Percentiles rank a stretch among this genome's conserved stretches.
Evolutionary conservation across 2,113 vertebrate genomes (phyloP).

Genomic region (Dunckerocampus dactyliophorus): DNA sequence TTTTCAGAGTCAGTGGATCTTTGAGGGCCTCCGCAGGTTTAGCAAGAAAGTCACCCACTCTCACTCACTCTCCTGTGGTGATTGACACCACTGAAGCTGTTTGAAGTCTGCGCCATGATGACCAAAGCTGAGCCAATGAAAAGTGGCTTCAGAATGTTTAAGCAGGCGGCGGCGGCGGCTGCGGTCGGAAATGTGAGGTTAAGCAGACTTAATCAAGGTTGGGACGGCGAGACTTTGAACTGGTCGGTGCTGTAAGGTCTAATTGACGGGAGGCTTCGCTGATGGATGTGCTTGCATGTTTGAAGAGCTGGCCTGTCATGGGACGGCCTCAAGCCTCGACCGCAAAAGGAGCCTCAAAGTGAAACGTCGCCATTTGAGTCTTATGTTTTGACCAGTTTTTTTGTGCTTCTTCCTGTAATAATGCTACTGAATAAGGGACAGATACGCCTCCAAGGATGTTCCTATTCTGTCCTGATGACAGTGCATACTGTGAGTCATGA

Average conservation of each 20-base stretch:
- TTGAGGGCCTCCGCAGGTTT: background rate
- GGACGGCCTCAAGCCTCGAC: slow-evolving; percentile 31
- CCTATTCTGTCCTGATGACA: too few species aligned
- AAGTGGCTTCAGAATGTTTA: slow-evolving; percentile 78
- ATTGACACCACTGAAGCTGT: slow-evolving; percentile 73
- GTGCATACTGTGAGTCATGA: too few species aligned
- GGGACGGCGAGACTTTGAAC: slow-evolving; percentile 72
- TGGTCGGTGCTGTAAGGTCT: slow-evolving; percentile 68
- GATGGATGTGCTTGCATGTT: slow-evolving; percentile 66
- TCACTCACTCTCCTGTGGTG: slow-evolving; percentile 31
- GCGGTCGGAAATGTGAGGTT: slow-evolving; percentile 66
- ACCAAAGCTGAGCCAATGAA: slow-evolving; percentile 72
- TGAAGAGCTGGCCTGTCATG: slow-evolving; percentile 45
- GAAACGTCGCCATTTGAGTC: background rate
- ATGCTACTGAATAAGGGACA: too few species aligned
- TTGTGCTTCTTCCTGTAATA: background rate
- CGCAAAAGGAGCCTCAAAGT: slow-evolving; percentile 10
- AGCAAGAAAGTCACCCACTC: background rate
- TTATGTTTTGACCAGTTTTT: slow-evolving; percentile 5
- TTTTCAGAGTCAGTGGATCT: slow-evolving; percentile 5
- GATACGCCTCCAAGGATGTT: too few species aligned
- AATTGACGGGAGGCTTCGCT: slow-evolving; percentile 64
- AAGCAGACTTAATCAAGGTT: slow-evolving; percentile 75
- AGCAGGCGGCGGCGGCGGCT: slow-evolving; percentile 46
- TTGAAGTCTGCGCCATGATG: slow-evolving; percentile 79